A percentile compares a stretch with the other conserved stretches of the same genome.
phyloP scores from a whole-genome alignment of 1,140 invertebrate species.

The Euwallacea fornicatus region DNA sequence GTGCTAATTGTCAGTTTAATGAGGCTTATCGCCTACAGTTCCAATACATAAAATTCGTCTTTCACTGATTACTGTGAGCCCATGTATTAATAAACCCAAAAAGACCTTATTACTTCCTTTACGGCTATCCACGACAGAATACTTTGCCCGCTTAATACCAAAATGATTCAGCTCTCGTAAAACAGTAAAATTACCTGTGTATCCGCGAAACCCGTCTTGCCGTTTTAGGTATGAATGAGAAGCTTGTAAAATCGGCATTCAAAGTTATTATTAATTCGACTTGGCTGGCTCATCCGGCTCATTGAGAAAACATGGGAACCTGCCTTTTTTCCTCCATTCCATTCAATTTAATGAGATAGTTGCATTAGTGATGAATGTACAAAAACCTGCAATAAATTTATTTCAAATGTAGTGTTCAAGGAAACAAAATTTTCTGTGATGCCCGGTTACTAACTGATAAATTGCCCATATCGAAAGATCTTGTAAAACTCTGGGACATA shows the following conservation, averaged over 20 bases:
- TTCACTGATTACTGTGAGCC: too few species aligned
- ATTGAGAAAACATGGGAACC: neutral
- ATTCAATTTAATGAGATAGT: too few species aligned
- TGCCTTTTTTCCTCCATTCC: too few species aligned
- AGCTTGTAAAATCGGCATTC: constrained; percentile 6
- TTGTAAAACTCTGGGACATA: too few species aligned
- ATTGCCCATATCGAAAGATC: too few species aligned
- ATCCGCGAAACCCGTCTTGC: constrained; percentile 16
- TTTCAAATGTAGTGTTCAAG: neutral
- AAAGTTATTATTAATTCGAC: constrained; percentile 8
- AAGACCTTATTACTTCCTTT: constrained; percentile 14
- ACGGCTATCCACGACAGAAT: neutral
- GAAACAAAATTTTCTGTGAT: too few species aligned
- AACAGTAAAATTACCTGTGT: constrained; percentile 8
- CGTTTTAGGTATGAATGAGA: constrained; percentile 19
- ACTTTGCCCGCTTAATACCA: constrained; percentile 1
- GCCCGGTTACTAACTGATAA: too few species aligned
- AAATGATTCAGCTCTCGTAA: constrained; percentile 6
- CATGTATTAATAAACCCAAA: neutral
- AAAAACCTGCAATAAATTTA: neutral
- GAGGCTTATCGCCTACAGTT: too few species aligned
- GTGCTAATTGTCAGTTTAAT: too few species aligned
- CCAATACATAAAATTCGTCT: too few species aligned
- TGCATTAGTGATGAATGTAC: too few species aligned
- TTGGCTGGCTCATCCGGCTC: constrained; percentile 1